phyloP scores from a whole-genome alignment of 1,140 invertebrate species.

The Drosophila novamexicana region DNA sequence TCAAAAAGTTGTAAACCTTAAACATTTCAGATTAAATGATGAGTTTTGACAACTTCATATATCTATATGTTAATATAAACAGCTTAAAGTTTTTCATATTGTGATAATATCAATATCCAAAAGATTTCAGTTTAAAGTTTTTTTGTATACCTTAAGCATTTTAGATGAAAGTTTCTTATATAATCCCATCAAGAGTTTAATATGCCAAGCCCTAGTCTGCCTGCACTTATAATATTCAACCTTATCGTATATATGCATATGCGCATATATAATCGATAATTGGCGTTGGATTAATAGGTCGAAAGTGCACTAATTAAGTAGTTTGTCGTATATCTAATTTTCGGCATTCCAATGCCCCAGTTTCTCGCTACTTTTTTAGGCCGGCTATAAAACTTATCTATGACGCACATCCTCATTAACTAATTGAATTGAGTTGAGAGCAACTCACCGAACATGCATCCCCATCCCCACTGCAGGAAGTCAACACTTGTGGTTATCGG shows the following conservation, averaged over 20 bases:
- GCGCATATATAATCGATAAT: background rate
- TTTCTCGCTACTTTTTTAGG: background rate
- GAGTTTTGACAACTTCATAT: too few relatives aligned
- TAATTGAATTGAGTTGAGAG: background rate
- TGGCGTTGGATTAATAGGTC: background rate
- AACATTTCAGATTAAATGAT: too few relatives aligned
- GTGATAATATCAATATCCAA: too few relatives aligned
- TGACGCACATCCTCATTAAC: conserved; percentile 18
- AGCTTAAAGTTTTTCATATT: too few relatives aligned
- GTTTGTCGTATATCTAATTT: conserved; percentile 7
- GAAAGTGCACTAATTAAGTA: background rate
- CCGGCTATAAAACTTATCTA: conserved; percentile 7
- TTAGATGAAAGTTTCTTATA: too few relatives aligned
- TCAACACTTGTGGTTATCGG: conserved; percentile 30
- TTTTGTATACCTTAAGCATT: background rate
- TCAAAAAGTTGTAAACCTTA: too few relatives aligned
- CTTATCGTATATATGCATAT: background rate
- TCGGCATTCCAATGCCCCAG: conserved; percentile 7
- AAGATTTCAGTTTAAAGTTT: too few relatives aligned
- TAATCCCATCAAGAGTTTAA: background rate
- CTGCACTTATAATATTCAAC: background rate
- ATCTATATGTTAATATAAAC: too few relatives aligned
- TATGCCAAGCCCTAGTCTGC: background rate
- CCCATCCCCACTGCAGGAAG: conserved; percentile 13
- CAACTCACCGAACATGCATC: background rate